Base-by-base conservation (phyloP, 1,140 invertebrate species). In the Danaus plexippus region DNA sequence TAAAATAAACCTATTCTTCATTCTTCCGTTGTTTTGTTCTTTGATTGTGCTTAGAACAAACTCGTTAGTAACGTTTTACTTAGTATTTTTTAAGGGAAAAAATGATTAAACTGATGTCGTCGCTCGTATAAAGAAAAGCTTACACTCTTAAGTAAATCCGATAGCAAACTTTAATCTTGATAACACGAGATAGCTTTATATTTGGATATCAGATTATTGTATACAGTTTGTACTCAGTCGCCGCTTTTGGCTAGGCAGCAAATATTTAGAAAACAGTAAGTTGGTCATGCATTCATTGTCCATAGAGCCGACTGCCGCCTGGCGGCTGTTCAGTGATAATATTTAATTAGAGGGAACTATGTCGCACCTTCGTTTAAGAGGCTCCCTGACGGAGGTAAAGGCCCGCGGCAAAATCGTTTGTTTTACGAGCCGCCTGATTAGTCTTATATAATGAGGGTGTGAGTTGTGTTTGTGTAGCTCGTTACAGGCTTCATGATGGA, bases 251-350 rank as follows among this genome's bases (percentile, higher is more conserved):
- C 71, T 72, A 69, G 54, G 54, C 44, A 61, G 70, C 78, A 86
- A 86, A 86, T 83, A 78, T 86, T 86, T 86, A 75, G 71, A 59
- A 74, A 78, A 72, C 69, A 61, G 80, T 81, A 78, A 84, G 78
- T 73, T 74, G 75, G 72, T 72, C 64, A 61, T 68, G 65, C 73
- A 32, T 32, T 32, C 55, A 82, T 83, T 84, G 80, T 81, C 74
- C 79, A 68, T 75, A 59, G 57, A 59, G 67, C 59, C 64, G 62
- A 64, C 64, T 43, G 57, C 59, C 56, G 59, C 57, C 54, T 61
- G 48, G 69, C 71, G 79, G 70, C 68, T 83, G 63, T 62, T 69
- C 57, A 75, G 67, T 80, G 77, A 79, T 80, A 83, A 85, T 85
- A 82, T 85, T 84, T 85, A 84, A 85, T 85, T 82, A 85, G 79